Evolutionary conservation across 2,797 vertebrate genomes (phyloP).

Genomic region (Sebastes trivittatus): DNA sequence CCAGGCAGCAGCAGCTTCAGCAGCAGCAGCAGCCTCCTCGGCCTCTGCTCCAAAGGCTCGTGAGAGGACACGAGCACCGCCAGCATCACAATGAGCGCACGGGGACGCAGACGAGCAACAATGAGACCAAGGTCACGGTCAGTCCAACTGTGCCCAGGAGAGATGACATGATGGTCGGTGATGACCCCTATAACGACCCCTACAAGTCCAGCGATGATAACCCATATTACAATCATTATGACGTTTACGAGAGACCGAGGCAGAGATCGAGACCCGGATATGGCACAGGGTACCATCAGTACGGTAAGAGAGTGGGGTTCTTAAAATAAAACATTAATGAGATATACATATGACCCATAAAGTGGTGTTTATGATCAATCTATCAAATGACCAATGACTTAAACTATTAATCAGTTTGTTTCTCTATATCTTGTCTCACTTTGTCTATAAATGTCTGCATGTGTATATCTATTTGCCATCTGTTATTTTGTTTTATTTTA

Average conservation of each 20-base stretch:
- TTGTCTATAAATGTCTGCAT: neutral
- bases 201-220: slow-evolving; percentile 94
- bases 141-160: slow-evolving; percentile 51
- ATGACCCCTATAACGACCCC: slow-evolving; percentile 90
- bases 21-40: slow-evolving; percentile 38
- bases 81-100: slow-evolving; percentile 52
- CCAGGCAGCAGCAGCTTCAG: too few relatives aligned
- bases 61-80: slow-evolving; percentile 58
- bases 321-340: neutral
- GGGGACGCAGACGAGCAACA: slow-evolving; percentile 57
- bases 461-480: neutral
- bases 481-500: too few relatives aligned
- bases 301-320: slow-evolving; percentile 84
- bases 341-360: neutral
- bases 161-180: slow-evolving; percentile 87
- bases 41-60: slow-evolving; percentile 66
- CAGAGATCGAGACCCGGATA: slow-evolving; percentile 89
- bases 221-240: slow-evolving; percentile 95
- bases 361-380: too few relatives aligned
- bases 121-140: slow-evolving; percentile 64
- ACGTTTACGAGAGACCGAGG: slow-evolving; percentile 90
- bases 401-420: neutral
- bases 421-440: too few relatives aligned
- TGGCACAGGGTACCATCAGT: slow-evolving; percentile 92
- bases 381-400: neutral